Conservation (phyloP, 2,797 vertebrate genomes). For the Sebastes reedi region DNA sequence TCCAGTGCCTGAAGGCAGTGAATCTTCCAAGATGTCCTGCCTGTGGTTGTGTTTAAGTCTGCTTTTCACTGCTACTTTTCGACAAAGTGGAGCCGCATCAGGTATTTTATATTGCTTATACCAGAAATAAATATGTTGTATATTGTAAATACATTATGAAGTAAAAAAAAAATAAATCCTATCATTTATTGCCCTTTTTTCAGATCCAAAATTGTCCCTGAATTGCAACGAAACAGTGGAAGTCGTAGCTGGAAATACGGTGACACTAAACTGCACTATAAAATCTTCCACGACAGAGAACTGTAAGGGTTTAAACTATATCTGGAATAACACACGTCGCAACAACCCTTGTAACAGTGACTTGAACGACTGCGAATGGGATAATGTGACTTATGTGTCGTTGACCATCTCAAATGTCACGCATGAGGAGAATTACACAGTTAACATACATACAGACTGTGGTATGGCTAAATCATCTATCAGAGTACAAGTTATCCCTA, state of each 20-base stretch:
- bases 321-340: rapidly evolving
- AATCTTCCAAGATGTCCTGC: constrained; percentile 6
- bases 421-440: neutral
- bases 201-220: neutral
- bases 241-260: rapidly evolving
- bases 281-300: no score
- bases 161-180: rapidly evolving
- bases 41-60: constrained; percentile 13
- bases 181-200: neutral
- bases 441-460: rapidly evolving
- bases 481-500: rapidly evolving
- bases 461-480: rapidly evolving
- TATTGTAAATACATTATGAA: neutral
- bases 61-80: neutral
- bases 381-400: rapidly evolving
- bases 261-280: constrained; percentile 4
- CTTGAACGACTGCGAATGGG: rapidly evolving
- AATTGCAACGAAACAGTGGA: neutral
- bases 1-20: neutral
- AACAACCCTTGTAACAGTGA: rapidly evolving
- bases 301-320: rapidly evolving
- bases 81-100: neutral
- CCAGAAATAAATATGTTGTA: neutral
- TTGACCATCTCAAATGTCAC: neutral
- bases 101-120: neutral